Conservation (phyloP, 2,888 invertebrate species). For the Pandemis corylana region DNA sequence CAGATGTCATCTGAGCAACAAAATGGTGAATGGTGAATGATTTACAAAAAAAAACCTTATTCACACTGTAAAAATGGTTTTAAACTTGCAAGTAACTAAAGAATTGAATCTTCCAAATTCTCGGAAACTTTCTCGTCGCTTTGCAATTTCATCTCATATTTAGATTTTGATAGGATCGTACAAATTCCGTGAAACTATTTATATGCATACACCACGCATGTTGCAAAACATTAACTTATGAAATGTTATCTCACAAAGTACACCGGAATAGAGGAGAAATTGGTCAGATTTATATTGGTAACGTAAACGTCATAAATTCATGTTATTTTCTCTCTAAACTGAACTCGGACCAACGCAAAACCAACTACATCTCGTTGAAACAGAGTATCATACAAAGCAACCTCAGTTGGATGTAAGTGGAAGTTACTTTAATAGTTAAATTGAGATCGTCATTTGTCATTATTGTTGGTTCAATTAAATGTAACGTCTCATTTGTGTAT, state of each 20-base stretch:
- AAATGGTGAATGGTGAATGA: too few relatives aligned
- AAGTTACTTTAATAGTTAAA: conserved; percentile 44
- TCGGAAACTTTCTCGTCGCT: background rate
- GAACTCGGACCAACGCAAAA: conserved; percentile 46
- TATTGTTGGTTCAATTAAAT: conserved; percentile 46
- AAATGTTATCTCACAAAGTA: conserved; percentile 39
- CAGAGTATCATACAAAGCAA: conserved; percentile 38
- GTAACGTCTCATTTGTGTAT: conserved; percentile 23
- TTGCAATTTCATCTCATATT: background rate
- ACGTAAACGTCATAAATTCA: conserved; percentile 68
- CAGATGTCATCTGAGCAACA: too few relatives aligned
- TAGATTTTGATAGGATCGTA: background rate
- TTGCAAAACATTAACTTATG: conserved; percentile 45
- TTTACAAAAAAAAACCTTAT: too few relatives aligned
- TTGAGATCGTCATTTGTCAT: conserved; percentile 57
- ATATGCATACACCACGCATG: conserved; percentile 8
- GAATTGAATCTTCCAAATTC: background rate
- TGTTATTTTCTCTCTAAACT: conserved; percentile 62
- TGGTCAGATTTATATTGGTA: conserved; percentile 48
- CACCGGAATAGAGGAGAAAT: conserved; percentile 35
- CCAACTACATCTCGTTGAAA: conserved; percentile 41
- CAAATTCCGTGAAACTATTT: conserved; percentile 23
- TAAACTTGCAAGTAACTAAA: too few relatives aligned
- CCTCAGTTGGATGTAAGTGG: background rate
- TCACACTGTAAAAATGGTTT: too few relatives aligned